Base-by-base conservation (phyloP, 1,140 invertebrate genomes). In the Acromyrmex heyeri region DNA sequence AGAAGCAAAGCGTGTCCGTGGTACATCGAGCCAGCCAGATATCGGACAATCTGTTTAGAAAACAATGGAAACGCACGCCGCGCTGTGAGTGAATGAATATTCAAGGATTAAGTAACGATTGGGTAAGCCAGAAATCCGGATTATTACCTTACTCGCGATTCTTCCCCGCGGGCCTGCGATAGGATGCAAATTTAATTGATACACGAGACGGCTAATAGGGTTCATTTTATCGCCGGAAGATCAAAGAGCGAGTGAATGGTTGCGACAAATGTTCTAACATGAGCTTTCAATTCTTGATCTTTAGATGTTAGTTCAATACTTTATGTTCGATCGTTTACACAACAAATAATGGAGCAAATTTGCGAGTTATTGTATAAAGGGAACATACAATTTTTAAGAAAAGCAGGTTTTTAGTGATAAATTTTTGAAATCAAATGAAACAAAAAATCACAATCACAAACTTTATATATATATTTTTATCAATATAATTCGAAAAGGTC, bases 21-120 rank as follows among this genome's bases (percentile, higher is more conserved):
- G 24, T 55, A 73, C 67, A 72, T 82, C 79, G 79, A 57, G 55
- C 79, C 24, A 34, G 77, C 78, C 34, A 55, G 69, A 50, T 73
- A 83, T 83, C 69, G 79, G 79, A 73, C 79, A 75, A 83, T 83
- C 79, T 83, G 69, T 83, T 83, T 83, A 75, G 79, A 83, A 83
- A 83, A 83, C 79, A 83, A 83, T 83, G 69, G 69, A 61, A 75
- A 83, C 79, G 79, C 79, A 61, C 14, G 38, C 62, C 44, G 76
- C 24, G 21, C 50, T 30, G 79, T 67, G 79, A 14, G 34, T 34
- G 67, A 55, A 82, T 82, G 79, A 83, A 83, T 83, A 83, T 83
- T 83, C 79, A 83, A 57, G 38, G 79, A 83, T 83, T 73, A 61
- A 83, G 79, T 83, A 83, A 83, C 79, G 79, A 83, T 83, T 83